These are phyloP conservation scores for Punctoribates punctum DNA, from an alignment of 2,888 invertebrate species.

Conservation along the genomic window DNA sequence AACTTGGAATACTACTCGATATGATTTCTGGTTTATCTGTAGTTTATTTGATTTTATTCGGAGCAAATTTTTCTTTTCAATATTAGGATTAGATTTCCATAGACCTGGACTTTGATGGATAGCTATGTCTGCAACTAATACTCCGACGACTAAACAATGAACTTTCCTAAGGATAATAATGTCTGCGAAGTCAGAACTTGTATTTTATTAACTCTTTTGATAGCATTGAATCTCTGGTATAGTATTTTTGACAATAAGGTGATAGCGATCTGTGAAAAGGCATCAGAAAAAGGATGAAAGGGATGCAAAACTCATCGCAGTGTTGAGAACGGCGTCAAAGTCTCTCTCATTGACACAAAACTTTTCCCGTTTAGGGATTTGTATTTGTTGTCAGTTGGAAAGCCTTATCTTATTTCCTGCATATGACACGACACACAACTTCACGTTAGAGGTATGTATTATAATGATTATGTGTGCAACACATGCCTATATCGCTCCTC, in stretches of 20 bases:
- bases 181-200: background rate
- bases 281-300: background rate
- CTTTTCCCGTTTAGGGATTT: slow-evolving; percentile 30
- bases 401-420: slow-evolving; percentile 35
- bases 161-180: no score
- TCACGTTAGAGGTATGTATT: slow-evolving; percentile 27
- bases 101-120: no score
- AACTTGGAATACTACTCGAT: no score
- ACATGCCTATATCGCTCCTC: background rate
- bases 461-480: slow-evolving; percentile 30
- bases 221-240: no score
- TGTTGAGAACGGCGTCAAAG: background rate
- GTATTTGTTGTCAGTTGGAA: slow-evolving; percentile 30
- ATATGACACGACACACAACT: slow-evolving; percentile 27
- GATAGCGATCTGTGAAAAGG: slow-evolving; percentile 27
- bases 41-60: no score
- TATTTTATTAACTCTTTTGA: background rate
- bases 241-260: slow-evolving; percentile 16
- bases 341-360: slow-evolving; percentile 8
- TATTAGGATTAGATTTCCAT: no score
- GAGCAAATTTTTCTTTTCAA: no score
- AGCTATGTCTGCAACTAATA: no score
- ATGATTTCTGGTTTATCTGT: no score
- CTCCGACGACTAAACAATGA: no score
- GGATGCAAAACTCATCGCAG: slow-evolving; percentile 1